Percentiles rank a stretch among this genome's conserved stretches.
Evolutionary conservation across 2,888 invertebrate species (phyloP).

Genomic region (Hydropsyche betteni): DNA sequence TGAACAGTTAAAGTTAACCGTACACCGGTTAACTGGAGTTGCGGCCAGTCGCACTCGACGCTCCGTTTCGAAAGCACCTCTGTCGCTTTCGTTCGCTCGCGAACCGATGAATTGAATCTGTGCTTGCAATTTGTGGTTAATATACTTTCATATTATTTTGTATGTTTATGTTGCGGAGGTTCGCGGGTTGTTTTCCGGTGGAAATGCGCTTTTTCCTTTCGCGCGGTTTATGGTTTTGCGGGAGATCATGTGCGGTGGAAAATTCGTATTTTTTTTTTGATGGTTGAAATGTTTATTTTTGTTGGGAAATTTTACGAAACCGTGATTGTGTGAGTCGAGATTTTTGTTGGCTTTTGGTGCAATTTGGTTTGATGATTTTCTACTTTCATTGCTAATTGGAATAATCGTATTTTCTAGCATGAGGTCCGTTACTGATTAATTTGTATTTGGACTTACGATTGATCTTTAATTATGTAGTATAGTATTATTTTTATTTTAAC

Average conservation of each 20-base stretch:
- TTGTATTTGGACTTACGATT: too few relatives aligned
- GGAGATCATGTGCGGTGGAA: background rate
- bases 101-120: background rate
- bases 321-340: too few relatives aligned
- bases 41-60: constrained; percentile 42
- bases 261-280: background rate
- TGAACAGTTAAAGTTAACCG: constrained; percentile 41
- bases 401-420: too few relatives aligned
- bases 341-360: too few relatives aligned
- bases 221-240: background rate
- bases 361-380: too few relatives aligned
- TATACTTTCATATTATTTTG: background rate
- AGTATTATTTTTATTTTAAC: too few relatives aligned
- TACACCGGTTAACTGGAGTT: constrained; percentile 43
- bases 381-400: too few relatives aligned
- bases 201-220: background rate
- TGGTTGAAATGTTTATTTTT: too few relatives aligned
- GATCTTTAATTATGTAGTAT: too few relatives aligned
- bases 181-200: background rate
- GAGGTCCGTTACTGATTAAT: too few relatives aligned
- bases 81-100: background rate
- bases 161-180: background rate
- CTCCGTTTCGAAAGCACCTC: constrained; percentile 36
- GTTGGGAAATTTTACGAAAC: too few relatives aligned
- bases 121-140: background rate